These are phyloP conservation scores for Steinernema carpocapsae DNA, from an alignment of 2,888 invertebrate species.

Conservation along the genomic window DNA sequence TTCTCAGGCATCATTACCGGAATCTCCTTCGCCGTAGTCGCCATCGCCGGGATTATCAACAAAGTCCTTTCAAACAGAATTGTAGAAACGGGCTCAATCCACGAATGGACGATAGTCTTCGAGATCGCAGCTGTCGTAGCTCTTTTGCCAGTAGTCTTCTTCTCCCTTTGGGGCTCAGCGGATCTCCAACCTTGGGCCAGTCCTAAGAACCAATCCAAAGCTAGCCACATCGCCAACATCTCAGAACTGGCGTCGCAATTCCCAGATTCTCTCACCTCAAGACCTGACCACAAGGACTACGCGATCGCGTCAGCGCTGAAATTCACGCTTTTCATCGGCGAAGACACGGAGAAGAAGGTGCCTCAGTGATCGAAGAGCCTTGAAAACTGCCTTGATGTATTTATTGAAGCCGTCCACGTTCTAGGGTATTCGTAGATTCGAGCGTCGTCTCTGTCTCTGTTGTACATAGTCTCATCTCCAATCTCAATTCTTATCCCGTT, in stretches of 20 bases:
- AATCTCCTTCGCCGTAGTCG: slow-evolving; percentile 65
- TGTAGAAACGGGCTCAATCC: slow-evolving; percentile 45
- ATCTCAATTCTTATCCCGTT: neutral
- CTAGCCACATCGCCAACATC: slow-evolving; percentile 1
- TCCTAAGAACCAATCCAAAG: slow-evolving; percentile 6
- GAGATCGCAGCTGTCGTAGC: slow-evolving; percentile 65
- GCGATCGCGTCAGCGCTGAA: slow-evolving; percentile 15
- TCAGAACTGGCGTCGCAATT: slow-evolving; percentile 4
- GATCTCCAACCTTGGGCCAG: slow-evolving; percentile 52
- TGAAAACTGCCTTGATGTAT: neutral
- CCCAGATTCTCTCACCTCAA: neutral
- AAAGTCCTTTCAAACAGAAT: slow-evolving; percentile 62
- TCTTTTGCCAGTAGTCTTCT: slow-evolving; percentile 64
- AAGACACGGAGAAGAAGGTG: neutral
- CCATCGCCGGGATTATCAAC: slow-evolving; percentile 61
- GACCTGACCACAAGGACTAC: slow-evolving; percentile 27
- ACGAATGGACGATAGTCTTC: slow-evolving; percentile 65
- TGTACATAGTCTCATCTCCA: neutral
- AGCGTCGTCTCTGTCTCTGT: too few species aligned
- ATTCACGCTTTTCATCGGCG: slow-evolving; percentile 13
- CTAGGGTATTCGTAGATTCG: slow-evolving; percentile 20
- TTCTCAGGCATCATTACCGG: slow-evolving; percentile 66
- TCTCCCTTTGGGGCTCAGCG: slow-evolving; percentile 63
- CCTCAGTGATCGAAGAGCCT: neutral
- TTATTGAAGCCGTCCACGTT: neutral